Evolutionary conservation across 2,888 invertebrate species (phyloP).

Genomic region (Vesta saturnalis): DNA sequence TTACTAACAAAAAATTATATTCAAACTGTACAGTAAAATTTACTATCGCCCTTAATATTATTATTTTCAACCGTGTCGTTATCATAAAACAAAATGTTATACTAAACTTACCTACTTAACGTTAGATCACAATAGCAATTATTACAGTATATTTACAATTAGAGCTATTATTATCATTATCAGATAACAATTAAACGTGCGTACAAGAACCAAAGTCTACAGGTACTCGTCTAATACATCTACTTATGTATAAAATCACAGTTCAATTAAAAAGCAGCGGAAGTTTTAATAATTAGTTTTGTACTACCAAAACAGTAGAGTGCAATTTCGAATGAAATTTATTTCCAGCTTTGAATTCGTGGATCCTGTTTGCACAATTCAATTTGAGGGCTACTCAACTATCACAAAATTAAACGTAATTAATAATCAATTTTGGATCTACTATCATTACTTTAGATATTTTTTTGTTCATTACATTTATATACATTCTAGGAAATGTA

Average conservation of each 20-base stretch:
- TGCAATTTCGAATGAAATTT: neutral
- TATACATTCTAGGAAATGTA: conserved; percentile 35
- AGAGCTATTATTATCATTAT: conserved; percentile 15
- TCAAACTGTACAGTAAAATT: conserved; percentile 29
- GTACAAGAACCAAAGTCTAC: conserved; percentile 20
- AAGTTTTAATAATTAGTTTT: conserved; percentile 22
- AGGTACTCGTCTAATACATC: conserved; percentile 29
- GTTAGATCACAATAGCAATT: conserved; percentile 39
- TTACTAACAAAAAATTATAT: conserved; percentile 25
- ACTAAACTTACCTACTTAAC: conserved; percentile 20
- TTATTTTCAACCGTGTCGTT: neutral
- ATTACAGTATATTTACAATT: conserved; percentile 34
- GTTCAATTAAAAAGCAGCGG: conserved; percentile 33
- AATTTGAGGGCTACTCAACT: neutral
- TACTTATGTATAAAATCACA: conserved; percentile 38
- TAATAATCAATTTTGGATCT: neutral
- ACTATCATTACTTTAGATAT: neutral
- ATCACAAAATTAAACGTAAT: neutral
- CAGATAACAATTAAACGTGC: conserved; percentile 18
- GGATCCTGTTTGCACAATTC: no score
- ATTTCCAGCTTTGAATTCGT: no score
- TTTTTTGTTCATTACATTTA: conserved; percentile 19
- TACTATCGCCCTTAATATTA: conserved; percentile 24
- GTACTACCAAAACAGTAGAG: neutral
- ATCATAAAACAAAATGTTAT: neutral